Evolutionary conservation across 1,140 invertebrate genomes (phyloP), one percentile per base, ranked within the genome.

Genomic region (Cydia strobilella): DNA sequence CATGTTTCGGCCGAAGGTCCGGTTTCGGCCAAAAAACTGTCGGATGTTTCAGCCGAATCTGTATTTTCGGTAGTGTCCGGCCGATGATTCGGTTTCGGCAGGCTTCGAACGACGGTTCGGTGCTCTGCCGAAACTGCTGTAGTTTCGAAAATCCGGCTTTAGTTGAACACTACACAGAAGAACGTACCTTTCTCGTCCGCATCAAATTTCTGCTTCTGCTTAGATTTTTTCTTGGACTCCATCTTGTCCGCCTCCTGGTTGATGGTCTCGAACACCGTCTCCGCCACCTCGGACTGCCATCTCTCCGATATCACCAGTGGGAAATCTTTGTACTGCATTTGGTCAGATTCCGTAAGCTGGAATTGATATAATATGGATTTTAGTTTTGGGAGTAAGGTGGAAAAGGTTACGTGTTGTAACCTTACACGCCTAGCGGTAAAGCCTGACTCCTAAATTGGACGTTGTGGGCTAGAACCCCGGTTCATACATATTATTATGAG

Each of bases 241-340:
- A 97, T 93, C 94, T 99, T 99, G 91, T 99, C 99, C 0, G 99
- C 97, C 93, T 99, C 99, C 81, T 95, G 95, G 92, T 99, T 99
- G 84, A 99, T 97, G 25, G 98, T 98, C 88, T 99, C 99, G 93
- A 99, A 99, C 20, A 99, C 98, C 2, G 99, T 99, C 93, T 99
- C 99, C 2, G 99, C 97, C 2, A 99, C 98, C 94, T 99, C 99
- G 65, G 97, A 96, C 92, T 99, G 99, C 99, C 99, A 99, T 86
- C 98, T 94, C 92, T 99, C 99, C 2, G 99, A 99, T 86, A 99
- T 99, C 59, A 99, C 98, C 79, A 99, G 94, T 65, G 98, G 97
- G 93, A 99, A 99, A 93, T 99, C 98, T 93, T 99, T 99, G 93
- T 99, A 99, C 74, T 99, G 94, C 77, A 99, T 99, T 93, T 99